Base-by-base conservation (phyloP, 2,113 vertebrate genomes). In the Urocolius indicus region DNA sequence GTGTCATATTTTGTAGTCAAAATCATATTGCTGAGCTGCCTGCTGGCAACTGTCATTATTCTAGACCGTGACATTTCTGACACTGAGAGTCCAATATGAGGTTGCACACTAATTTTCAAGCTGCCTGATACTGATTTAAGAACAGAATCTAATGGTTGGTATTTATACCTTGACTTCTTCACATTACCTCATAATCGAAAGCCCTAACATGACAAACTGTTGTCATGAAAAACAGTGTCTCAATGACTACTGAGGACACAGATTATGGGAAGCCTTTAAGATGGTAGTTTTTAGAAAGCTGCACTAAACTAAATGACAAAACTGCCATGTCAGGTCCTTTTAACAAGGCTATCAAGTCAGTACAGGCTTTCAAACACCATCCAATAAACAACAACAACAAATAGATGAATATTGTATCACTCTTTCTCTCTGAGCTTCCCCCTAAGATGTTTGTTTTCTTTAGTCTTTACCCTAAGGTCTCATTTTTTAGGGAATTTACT, bases 41-140 rank as follows among this genome's bases (percentile, higher is more conserved):
- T 94, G 61, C 79, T 93, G 72, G 86, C 82, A 91, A 71, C 43
- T 73, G 75, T 82, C 72, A 82, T 96, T 80, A 87, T 63, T 95
- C 34, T 49, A 59, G 7, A 80, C 68, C 0, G 1, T 91, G 91
- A 87, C 79, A 89, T 77, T 92, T 87, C 78, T 95, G 88, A 84
- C 69, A 72, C 49, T 43, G 13, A 32, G 59, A 90, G 71, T 46
- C 66, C 57, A 63, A 48, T 59, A 87, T 34, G 34, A 92, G 49
- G 59, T 11, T 85, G 79, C 80, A 93, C 48, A 18, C 55, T 87
- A 59, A 90, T 92, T 94, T 94, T 94, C 57, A 59, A 88, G 72
- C 76, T 51, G 57, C 45, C 7, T 17, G 93, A 91, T 72, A 52
- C 46, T 45, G 73, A 95, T 87, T 85, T 92, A 89, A 84, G 83